Evolutionary conservation across 2,797 vertebrate genomes (phyloP), one percentile per base, ranked within the genome.

Genomic region (Manis crassicaudata): DNA sequence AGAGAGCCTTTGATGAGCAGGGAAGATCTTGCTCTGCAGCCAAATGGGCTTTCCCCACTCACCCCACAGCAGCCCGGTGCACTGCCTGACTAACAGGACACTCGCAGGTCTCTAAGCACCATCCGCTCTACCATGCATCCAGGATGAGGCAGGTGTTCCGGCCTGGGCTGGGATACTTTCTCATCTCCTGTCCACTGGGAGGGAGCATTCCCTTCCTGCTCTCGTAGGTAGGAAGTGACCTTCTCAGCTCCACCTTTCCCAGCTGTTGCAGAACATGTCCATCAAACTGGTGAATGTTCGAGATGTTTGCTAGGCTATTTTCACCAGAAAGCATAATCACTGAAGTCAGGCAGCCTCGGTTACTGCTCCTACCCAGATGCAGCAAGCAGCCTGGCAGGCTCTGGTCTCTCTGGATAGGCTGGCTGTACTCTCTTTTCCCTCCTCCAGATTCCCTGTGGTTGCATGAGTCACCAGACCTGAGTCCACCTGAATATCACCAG

Each of bases 241-340:
- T 20, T 18, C 18, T 54, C 9, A 29, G 23, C 17, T 1, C 29
- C 14, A 5, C 7, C 29, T 46, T 60, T 65, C 65, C 18, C 5
- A 77, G 20, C 27, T n/a, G 13, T 13, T 16, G 10, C 7, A 52
- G 83, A 29, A 82, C 52, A 37, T 17, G 20, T 32, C 25, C 23
- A 0, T 23, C 5, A 9, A 56, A 43, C 2, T 29, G 18, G 32
- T 13, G 35, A 13, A 10, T 1, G 8, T 3, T 14, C 0, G 16
- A 90, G n/a, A n/a, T 10, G 2, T 14, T 27, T 29, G n/a, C 35
- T 35, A 68, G 58, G 11, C 60, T 81, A 2, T 4, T 18, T 11
- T 46, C 25, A 27, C 29, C 1, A 21, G 35, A 7, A 27, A 17
- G 40, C 25, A 5, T 6, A 20, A 20, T 40, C 5, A 32, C 0